Conservation (phyloP, 1,140 invertebrate genomes). For the Pseudomyrmex flavicornis region DNA sequence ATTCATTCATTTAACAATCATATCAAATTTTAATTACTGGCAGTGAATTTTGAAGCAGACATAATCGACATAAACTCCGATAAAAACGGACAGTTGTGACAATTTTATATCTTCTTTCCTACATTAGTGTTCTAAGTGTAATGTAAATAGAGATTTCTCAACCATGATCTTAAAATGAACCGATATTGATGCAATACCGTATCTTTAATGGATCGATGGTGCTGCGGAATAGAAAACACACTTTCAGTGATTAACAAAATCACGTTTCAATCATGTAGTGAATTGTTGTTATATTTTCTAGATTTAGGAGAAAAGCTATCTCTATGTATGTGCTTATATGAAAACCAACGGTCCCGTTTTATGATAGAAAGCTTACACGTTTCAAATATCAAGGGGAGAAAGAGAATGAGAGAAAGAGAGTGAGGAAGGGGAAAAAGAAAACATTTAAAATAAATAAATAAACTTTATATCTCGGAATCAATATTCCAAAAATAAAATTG, state of each 20-base stretch:
- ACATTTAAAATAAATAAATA: conserved; percentile 35
- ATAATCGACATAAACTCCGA: too few species aligned
- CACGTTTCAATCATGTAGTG: neutral
- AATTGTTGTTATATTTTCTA: neutral
- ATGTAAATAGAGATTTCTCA: conserved; percentile 44
- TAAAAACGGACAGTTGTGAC: neutral
- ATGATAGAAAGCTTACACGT: neutral
- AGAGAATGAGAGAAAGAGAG: neutral
- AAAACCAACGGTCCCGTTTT: neutral
- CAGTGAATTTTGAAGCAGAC: too few species aligned
- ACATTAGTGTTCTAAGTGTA: neutral
- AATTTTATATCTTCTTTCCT: neutral
- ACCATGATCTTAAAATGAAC: neutral
- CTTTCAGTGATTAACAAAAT: conserved; percentile 17
- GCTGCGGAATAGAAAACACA: conserved; percentile 11
- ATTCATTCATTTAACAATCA: too few species aligned
- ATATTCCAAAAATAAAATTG: conserved; percentile 29
- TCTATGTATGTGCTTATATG: too few species aligned
- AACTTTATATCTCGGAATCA: neutral
- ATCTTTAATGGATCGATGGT: conserved; percentile 18
- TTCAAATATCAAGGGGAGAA: too few species aligned
- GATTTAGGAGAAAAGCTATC: too few species aligned
- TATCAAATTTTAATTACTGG: too few species aligned
- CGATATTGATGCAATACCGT: conserved; percentile 37
- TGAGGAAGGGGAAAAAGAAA: neutral